Percentiles rank a stretch among this genome's conserved stretches.
Evolutionary conservation across 2,113 vertebrate genomes (phyloP).

Genomic region (Stigmatopora argus): DNA sequence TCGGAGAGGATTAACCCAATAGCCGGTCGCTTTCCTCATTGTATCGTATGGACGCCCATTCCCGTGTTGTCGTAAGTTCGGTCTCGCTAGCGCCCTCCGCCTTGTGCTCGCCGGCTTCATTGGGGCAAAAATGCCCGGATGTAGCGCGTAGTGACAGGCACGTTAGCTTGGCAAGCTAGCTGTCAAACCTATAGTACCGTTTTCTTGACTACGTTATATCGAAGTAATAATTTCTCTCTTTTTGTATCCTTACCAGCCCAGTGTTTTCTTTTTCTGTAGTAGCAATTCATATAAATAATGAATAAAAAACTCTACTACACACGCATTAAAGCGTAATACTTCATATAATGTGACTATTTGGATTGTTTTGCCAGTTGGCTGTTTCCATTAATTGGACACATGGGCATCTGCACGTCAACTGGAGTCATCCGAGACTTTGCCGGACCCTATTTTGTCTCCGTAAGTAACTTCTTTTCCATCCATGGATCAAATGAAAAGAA

Average conservation of each 20-base stretch:
- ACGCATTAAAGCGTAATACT: background rate
- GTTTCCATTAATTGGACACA: conserved; percentile 93
- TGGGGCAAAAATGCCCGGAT: conserved; percentile 2
- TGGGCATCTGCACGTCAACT: conserved; percentile 93
- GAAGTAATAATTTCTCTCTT: background rate
- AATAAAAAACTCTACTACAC: background rate
- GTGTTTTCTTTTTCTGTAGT: background rate
- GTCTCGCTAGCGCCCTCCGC: background rate
- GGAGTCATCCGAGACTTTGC: conserved; percentile 97
- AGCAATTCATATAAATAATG: background rate
- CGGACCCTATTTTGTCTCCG: conserved; percentile 94
- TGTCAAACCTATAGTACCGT: conserved; percentile 2
- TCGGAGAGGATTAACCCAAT: conserved; percentile 74
- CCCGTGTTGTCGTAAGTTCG: conserved; percentile 91
- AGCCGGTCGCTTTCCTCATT: conserved; percentile 82
- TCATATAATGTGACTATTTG: background rate
- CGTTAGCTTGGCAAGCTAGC: conserved; percentile 47
- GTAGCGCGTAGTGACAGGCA: conserved; percentile 28
- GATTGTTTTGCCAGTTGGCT: conserved; percentile 77
- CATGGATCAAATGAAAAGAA: too few relatives aligned
- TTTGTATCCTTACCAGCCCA: background rate
- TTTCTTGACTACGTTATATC: conserved; percentile 14
- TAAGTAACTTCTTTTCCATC: conserved; percentile 59
- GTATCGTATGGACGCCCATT: conserved; percentile 94
- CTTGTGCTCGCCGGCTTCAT: background rate